Conservation (phyloP, 2,797 vertebrate species). For the Caiman crocodilus region DNA sequence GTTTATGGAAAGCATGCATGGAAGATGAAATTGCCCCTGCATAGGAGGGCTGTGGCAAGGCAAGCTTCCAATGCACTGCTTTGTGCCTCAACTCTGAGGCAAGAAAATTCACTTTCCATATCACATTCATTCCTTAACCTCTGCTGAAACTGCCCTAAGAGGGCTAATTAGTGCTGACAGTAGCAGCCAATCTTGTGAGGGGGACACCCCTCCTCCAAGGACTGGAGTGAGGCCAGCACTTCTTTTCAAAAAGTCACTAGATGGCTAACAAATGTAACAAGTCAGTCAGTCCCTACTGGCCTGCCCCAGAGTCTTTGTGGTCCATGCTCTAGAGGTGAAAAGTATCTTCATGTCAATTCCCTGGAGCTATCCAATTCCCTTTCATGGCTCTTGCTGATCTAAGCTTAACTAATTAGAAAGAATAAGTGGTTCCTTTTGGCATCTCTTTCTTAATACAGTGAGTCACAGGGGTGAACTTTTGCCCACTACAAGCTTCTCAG, state of each 20-base stretch:
- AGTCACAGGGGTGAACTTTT: background rate
- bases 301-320: background rate
- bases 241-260: background rate
- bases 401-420: background rate
- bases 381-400: fast-evolving
- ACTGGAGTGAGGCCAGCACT: background rate
- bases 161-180: background rate
- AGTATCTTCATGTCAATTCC: background rate
- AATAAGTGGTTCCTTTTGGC: background rate
- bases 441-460: background rate
- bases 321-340: background rate
- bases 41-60: background rate
- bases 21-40: fast-evolving
- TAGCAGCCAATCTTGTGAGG: background rate
- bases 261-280: fast-evolving
- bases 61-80: fast-evolving
- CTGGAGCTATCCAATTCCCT: fast-evolving
- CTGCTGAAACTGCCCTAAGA: background rate
- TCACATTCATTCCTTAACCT: fast-evolving
- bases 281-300: background rate
- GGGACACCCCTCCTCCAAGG: background rate
- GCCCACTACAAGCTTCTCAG: background rate
- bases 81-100: background rate
- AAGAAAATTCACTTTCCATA: background rate
- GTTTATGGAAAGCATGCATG: background rate